Evolutionary conservation across 2,797 vertebrate genomes (phyloP), one percentile per base, ranked within the genome.

Genomic region (Pangasius djambal): DNA sequence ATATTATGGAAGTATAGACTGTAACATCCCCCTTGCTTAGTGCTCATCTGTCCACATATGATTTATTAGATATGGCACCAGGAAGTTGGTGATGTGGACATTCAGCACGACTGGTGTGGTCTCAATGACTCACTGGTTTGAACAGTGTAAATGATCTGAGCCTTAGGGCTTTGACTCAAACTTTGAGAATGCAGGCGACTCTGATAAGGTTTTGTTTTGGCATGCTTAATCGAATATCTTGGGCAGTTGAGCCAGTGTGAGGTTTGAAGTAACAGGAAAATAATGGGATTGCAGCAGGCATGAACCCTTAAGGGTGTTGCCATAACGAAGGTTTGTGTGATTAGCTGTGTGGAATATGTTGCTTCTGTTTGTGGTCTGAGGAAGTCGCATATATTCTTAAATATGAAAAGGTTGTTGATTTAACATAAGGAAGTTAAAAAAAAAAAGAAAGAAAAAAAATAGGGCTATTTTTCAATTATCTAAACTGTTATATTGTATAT

Each of bases 51-150:
- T 59, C 48, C 52, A 74, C 13, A 50, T 61, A 48, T n/a, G 3
- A 69, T 84, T 52, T 55, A 44, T 52, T 7, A 57, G 34, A 79
- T 83, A 85, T 84, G 44, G 57, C 59, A 82, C 81, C 57, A 83
- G 81, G 57, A 83, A 28, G 37, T 28, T 83, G 18, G 55, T 83
- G 34, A 22, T 40, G 78, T 57, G 52, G n/a, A 31, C 20, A 25
- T 8, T 82, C 15, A 16, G 82, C 13, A 31, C 1, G 8, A 18
- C 82, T 67, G 81, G 25, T 83, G 59, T 63, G 22, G 34, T 37
- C 57, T 86, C 69, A 82, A 2, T 88, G 40, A 72, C 50, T 89
- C 86, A 89, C n/a, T 63, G 25, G 34, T 28, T 63, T 83, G 37
- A 44, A 86, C 61, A 87, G 75, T 40, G 70, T 50, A 78, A 90